Conservation (phyloP, 2,888 invertebrate species). For the Torymus aiolomorphi region DNA sequence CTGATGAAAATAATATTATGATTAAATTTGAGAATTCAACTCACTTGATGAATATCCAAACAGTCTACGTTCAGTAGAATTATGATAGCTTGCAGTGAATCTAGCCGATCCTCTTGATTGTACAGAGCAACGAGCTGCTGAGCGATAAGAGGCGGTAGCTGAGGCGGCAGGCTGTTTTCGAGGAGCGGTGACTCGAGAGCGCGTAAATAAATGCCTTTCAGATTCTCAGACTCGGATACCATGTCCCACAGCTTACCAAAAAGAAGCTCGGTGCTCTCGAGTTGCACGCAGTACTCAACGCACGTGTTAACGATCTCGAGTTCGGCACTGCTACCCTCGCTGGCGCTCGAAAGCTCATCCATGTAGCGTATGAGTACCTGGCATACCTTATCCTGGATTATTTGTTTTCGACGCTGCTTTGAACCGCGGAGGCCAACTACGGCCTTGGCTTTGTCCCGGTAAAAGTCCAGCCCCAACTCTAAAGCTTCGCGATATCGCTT, state of each 20-base stretch:
- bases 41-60: constrained; percentile 81
- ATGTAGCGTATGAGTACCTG: constrained; percentile 73
- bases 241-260: constrained; percentile 78
- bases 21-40: not conserved
- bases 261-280: constrained; percentile 75
- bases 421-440: constrained; percentile 79
- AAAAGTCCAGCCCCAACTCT: constrained; percentile 79
- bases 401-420: constrained; percentile 75
- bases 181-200: constrained; percentile 81
- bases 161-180: constrained; percentile 77
- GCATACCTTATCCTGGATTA: constrained; percentile 75
- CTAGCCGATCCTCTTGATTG: constrained; percentile 80
- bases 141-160: constrained; percentile 79
- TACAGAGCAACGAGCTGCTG: constrained; percentile 83
- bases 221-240: constrained; percentile 79
- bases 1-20: no score
- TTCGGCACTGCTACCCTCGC: constrained; percentile 60
- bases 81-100: constrained; percentile 84
- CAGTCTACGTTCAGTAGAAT: constrained; percentile 80
- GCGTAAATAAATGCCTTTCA: constrained; percentile 82
- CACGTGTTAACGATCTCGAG: constrained; percentile 70
- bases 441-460: constrained; percentile 80
- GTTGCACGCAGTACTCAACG: constrained; percentile 73
- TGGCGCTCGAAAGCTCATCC: constrained; percentile 70
- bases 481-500: constrained; percentile 79